phyloP scores from a whole-genome alignment of 2,113 vertebrate species.

The Melanocharis versteri region DNA sequence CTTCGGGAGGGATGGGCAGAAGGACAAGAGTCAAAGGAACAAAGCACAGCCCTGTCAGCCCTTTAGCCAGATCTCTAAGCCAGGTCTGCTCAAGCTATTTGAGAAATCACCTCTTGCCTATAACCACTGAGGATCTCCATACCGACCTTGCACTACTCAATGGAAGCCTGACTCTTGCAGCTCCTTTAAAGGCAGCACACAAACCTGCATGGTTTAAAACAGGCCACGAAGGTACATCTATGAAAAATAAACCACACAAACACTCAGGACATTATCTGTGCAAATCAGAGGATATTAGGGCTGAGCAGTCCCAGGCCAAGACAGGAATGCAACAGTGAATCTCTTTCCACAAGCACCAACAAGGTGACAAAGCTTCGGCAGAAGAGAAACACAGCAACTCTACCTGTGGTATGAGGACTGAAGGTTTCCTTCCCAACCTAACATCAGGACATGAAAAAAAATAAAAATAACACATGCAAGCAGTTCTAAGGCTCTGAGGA shows the following conservation, averaged over 20 bases:
- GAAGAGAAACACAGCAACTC: neutral
- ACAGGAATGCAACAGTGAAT: neutral
- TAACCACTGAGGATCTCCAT: neutral
- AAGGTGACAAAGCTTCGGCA: neutral
- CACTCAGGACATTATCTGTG: neutral
- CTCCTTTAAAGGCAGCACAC: neutral
- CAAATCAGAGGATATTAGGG: neutral
- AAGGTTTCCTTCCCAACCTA: neutral
- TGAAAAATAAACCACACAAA: neutral
- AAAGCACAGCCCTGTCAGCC: neutral
- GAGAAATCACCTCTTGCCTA: neutral
- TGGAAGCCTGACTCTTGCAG: neutral
- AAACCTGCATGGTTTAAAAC: neutral
- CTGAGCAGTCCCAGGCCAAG: neutral
- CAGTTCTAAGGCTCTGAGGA: neutral
- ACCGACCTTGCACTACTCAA: neutral
- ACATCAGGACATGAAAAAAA: neutral
- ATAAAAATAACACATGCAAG: neutral
- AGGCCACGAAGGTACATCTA: neutral
- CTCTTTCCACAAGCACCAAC: neutral
- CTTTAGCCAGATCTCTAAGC: neutral
- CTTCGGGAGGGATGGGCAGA: neutral
- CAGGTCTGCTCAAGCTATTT: neutral
- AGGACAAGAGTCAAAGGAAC: neutral
- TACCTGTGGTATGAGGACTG: rapidly evolving